These are phyloP conservation scores for Netelia inedita DNA, from an alignment of 2,888 invertebrate genomes.

Conservation along the genomic window DNA sequence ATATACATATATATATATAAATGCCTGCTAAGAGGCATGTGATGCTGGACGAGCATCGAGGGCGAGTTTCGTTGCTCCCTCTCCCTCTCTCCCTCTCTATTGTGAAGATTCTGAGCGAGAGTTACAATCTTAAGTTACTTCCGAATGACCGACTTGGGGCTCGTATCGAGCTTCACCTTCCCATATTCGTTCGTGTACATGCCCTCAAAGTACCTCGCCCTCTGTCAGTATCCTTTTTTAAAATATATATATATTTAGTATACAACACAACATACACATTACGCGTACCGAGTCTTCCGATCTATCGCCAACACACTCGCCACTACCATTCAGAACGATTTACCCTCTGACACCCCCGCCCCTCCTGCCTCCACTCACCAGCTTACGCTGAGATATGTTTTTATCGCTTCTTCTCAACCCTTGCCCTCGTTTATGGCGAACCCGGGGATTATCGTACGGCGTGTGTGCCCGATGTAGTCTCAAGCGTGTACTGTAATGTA, in stretches of 20 bases:
- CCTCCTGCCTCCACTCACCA: no score
- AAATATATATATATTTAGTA: not conserved
- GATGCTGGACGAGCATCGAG: slow-evolving; percentile 32
- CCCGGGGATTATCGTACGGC: slow-evolving; percentile 30
- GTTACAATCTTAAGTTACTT: slow-evolving; percentile 78
- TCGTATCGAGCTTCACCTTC: slow-evolving; percentile 69
- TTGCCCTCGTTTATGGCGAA: slow-evolving; percentile 30
- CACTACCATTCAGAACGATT: not conserved
- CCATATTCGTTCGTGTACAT: slow-evolving; percentile 71
- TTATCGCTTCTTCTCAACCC: slow-evolving; percentile 48
- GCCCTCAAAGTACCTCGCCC: not conserved
- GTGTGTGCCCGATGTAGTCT: not conserved
- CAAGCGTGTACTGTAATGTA: not conserved
- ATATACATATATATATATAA: slow-evolving; percentile 9
- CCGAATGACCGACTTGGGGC: slow-evolving; percentile 77
- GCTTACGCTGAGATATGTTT: slow-evolving; percentile 27
- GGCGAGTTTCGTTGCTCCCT: slow-evolving; percentile 9
- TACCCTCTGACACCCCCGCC: slow-evolving; percentile 13
- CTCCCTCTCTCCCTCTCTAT: slow-evolving; percentile 4
- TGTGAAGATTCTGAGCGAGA: slow-evolving; percentile 56
- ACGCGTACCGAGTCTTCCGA: not conserved
- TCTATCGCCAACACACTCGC: slow-evolving; percentile 7
- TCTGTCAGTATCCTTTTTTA: not conserved
- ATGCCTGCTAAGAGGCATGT: slow-evolving; percentile 22
- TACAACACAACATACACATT: not conserved